Evolutionary conservation across 2,797 vertebrate genomes (phyloP), one percentile per base, ranked within the genome.

Genomic region (Protosalanx chinensis): DNA sequence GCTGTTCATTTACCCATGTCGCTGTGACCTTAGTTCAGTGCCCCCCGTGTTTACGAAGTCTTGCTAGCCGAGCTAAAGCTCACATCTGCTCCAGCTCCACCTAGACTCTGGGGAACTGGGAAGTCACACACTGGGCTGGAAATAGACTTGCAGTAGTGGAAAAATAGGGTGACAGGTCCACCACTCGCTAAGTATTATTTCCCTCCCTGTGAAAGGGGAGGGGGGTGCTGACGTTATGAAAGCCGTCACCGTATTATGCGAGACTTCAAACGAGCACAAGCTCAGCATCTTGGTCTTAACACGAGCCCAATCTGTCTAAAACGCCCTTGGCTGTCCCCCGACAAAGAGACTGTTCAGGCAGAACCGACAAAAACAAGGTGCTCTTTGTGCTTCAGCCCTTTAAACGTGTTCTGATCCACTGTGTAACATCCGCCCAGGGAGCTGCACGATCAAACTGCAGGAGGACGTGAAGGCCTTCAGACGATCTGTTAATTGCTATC

Each of bases 51-150:
- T 56, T n/a, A 46, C 41, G 4, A 56, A n/a, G 51, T 2, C n/a
- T 64, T 20, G 35, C 12, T n/a, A 59, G 72, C 83, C 77, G 83
- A 75, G 64, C 69, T 64, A 57, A 46, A 46, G 72, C 73, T n/a
- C 10, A n/a, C 33, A 64, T 37, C 35, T 64, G 20, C 18, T 41
- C 7, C 63, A 83, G 76, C 84, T 71, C 84, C 86, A 75, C 88
- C 87, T 80, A 75, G 79, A n/a, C 85, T 76, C 15, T 18, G 4
- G 82, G 83, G 87, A 88, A 67, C 75, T 65, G n/a, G n/a, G 71
- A 68, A 53, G 78, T 63, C 81, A 85, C 32, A 82, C 73, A 70
- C 1, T 67, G 64, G n/a, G 73, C 80, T 75, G 53, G 84, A 76
- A 87, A 87, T 83, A 87, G 80, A 80, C 66, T 33, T 66, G 61